Evolutionary conservation across 2,113 vertebrate genomes (phyloP), one percentile per base, ranked within the genome.

Genomic region (Neolamprologus sp.): DNA sequence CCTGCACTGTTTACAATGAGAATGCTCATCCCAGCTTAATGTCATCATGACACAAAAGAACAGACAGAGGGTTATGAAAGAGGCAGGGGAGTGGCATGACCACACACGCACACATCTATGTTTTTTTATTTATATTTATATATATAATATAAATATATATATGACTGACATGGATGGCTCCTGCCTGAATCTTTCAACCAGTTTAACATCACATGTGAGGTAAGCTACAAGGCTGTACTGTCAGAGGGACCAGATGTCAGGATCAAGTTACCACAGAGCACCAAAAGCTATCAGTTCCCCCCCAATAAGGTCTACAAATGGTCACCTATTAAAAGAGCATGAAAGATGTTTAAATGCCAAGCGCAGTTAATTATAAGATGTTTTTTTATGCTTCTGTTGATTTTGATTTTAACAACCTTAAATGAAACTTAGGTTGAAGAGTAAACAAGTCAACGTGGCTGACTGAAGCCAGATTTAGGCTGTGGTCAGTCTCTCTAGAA

Each of bases 11-110:
- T 45, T 80, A 90, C 87, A 65, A 87, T 85, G 85, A 90, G 40
- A 82, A 90, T 91, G 58, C 90, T 92, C 82, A 40, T 84, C 78
- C 63, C 73, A 53, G 87, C 47, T 78, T 78, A 45, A 88, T 91
- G 91, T 90, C 26, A 17, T 71, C 85, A 90, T 88, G 89, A 87
- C 58, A 88, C 33, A 75, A 47, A 26, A 86, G 82, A 60, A 47
- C 6, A 28, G 33, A 17, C 47, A 49, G 30, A 45, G 78, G 65
- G 40, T 26, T 51, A 85, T 92, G 88, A 85, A 80, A 65, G 55
- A 83, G 86, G 88, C 47, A 65, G 87, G 26, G 80, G 84, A 51
- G 87, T 14, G 26, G 73, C 83, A 84, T 89, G 75, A 82, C 82
- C 81, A 85, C 33, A 26, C 37, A 40, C 73, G 2, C 28, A 10